Base-by-base conservation (phyloP, 2,888 invertebrate species). In the Cephus pygmeus region DNA sequence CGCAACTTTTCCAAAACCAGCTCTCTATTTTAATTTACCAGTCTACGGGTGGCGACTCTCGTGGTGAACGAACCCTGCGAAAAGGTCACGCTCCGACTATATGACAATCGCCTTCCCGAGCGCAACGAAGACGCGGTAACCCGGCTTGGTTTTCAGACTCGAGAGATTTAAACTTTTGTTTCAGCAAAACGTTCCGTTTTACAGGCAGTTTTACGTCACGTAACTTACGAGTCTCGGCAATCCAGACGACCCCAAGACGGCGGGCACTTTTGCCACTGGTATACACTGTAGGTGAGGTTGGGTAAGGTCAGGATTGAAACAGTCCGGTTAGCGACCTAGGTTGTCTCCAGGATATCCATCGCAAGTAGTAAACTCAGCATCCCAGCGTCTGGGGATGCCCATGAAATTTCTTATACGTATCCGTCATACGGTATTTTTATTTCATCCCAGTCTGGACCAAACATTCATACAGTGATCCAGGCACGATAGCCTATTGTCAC, bases 201-300 rank as follows among this genome's bases (percentile, higher is more conserved):
- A 84, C 86, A 83, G 82, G 83, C 84, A 80, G 81, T 87, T 87
- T 87, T 87, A 85, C 84, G 85, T 85, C 81, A 82, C 83, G 83
- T 84, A 87, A 86, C 79, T 80, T 77, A 86, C 86, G 81, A 82
- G 81, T 81, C 84, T 81, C 79, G 82, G 80, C 84, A 84, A 86
- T 85, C 83, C 82, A 84, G 84, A 84, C 82, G 86, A 84, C 81
- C 79, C 79, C 80, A 77, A 77, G 74, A 80, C 78, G 81, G 83
- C 80, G 78, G 84, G 79, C 80, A 85, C 83, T 84, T 85, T 87
- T 87, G 85, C 86, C 85, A 83, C 80, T 56, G 23, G 6, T 23
- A 56, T 56, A 56, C 56, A 9, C 56, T 56, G 23, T 56, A 56
- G 56, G 56, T 56, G 23, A 56, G 56, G 84, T 87, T 87, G 86